Evolutionary conservation across 2,797 vertebrate species (phyloP).

Genomic region (Channallabes apus): DNA sequence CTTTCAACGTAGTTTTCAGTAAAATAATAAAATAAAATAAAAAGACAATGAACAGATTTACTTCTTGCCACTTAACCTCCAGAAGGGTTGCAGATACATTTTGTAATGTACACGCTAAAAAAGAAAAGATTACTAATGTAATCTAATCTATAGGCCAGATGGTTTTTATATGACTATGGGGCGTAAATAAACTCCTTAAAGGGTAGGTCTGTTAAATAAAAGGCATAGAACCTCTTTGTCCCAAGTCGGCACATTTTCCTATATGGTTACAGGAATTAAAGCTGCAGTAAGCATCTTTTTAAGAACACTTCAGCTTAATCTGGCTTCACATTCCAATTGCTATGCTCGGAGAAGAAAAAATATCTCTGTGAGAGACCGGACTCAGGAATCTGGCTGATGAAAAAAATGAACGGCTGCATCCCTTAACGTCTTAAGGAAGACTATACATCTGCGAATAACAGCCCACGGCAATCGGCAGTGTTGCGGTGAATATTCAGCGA

Average conservation of each 20-base stretch:
- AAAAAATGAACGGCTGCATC: neutral
- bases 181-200: constrained; percentile 60
- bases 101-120: constrained; percentile 39
- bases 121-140: constrained; percentile 53
- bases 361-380: neutral
- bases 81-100: constrained; percentile 25
- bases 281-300: constrained; percentile 16
- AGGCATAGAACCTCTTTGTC: neutral
- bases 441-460: too few relatives aligned
- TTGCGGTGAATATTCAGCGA: too few relatives aligned
- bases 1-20: neutral
- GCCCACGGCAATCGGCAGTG: too few relatives aligned
- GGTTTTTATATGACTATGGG: constrained; percentile 60
- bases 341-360: neutral
- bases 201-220: constrained; percentile 2
- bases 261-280: constrained; percentile 18
- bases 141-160: constrained; percentile 63
- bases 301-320: neutral
- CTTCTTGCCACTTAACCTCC: neutral
- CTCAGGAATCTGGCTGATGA: neutral
- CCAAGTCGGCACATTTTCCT: neutral
- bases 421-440: too few relatives aligned
- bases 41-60: constrained; percentile 6
- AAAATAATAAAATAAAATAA: constrained; percentile 1
- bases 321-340: neutral